Evolutionary conservation across 2,113 vertebrate species (phyloP), one percentile per base, ranked within the genome.

Genomic region (Cromileptes altivelis): DNA sequence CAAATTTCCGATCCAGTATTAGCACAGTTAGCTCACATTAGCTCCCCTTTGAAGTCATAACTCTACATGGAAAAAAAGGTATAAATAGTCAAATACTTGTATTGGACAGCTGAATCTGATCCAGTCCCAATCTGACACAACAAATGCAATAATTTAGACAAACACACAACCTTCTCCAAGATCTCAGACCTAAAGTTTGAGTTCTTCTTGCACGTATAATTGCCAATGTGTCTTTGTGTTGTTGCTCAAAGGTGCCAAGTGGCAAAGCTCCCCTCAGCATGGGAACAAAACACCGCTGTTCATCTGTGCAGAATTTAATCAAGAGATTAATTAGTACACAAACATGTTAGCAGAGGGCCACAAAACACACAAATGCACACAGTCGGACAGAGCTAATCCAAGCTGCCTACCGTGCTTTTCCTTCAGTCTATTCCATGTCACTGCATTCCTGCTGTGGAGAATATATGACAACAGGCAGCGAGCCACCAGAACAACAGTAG

Each of bases 301-400:
- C 87, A 62, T 88, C 75, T 69, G 88, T 62, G 78, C 75, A 84
- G 79, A 87, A 89, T 94, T 94, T 94, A 94, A 96, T 95, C 87
- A 92, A 91, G 82, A 88, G 88, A 90, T 92, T 91, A 90, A 93
- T 94, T 92, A 81, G 86, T 37, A 71, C 88, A 90, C 80, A 90
- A 87, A 90, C 79, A 68, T 68, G 80, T 85, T 70, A 84, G 89
- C 76, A 86, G 72, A 14, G 70, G 61, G 60, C 50, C 77, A 84
- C 78, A 78, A 86, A 84, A 86, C 72, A 86, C 88, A 82, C 78
- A 84, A 63, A 73, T 21, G 55, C 49, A 78, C 53, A 70, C 78
- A 85, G 78, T 78, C 68, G 50, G 77, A 73, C 17, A 0, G 82
- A 67, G 67, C 55, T 92, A 90, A 93, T 92, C 85, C 53, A 10